These are phyloP conservation scores for Drosophila neocordata DNA, from an alignment of 1,140 invertebrate genomes.

Conservation along the genomic window DNA sequence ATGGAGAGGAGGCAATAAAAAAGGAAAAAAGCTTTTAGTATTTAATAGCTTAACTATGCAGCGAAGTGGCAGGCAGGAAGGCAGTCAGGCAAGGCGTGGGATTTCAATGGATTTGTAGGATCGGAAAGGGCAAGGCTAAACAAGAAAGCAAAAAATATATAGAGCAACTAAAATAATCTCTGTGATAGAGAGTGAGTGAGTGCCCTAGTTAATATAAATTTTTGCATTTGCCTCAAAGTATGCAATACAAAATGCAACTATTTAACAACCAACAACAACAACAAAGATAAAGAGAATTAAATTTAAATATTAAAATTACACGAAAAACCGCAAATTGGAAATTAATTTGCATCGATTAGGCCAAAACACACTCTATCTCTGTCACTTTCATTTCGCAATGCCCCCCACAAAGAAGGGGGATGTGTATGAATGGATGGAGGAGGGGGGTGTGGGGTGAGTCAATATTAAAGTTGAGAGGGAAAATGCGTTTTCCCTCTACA, in stretches of 20 bases:
- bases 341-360: slow-evolving; percentile 54
- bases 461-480: slow-evolving; percentile 1
- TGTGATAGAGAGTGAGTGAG: not conserved
- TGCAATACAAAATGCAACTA: slow-evolving; percentile 39
- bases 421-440: not conserved
- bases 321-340: slow-evolving; percentile 24
- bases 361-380: not conserved
- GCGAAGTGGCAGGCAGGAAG: not conserved
- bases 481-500: slow-evolving; percentile 43
- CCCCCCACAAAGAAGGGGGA: too few species aligned
- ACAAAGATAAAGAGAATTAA: too few species aligned
- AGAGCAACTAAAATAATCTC: not conserved
- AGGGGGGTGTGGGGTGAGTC: not conserved
- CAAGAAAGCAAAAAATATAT: not conserved
- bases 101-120: not conserved
- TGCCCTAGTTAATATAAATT: not conserved
- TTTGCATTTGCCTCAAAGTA: slow-evolving; percentile 31
- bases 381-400: not conserved
- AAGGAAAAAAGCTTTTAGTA: slow-evolving; percentile 46
- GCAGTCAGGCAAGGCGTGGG: too few species aligned
- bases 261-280: slow-evolving; percentile 13
- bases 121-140: not conserved
- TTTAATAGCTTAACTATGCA: slow-evolving; percentile 11
- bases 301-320: slow-evolving; percentile 22
- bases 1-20: slow-evolving; percentile 18